Percentiles rank a stretch among this genome's conserved stretches.
Evolutionary conservation across 2,113 vertebrate species (phyloP).

Genomic region (Daboia siamensis): DNA sequence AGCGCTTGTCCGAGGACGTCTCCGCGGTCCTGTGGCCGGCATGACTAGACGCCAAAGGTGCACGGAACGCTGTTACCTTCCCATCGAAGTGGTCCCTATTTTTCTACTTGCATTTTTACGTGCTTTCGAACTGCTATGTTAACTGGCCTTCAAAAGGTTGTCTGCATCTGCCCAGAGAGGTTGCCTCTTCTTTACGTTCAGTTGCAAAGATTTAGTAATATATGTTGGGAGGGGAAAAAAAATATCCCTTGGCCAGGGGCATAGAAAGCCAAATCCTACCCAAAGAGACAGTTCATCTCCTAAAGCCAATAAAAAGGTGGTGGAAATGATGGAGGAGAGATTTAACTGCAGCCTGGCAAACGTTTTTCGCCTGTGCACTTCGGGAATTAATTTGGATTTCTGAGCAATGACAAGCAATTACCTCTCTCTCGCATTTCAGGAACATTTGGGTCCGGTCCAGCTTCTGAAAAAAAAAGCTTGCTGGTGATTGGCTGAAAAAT

Average conservation of each 20-base stretch:
- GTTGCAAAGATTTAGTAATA: not conserved
- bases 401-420: constrained; percentile 68
- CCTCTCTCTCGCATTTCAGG: constrained; percentile 70
- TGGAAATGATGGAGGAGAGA: not conserved
- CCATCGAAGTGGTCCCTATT: no score
- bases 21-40: no score
- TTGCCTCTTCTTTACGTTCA: not conserved
- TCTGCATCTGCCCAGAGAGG: not conserved
- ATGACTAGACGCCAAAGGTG: no score
- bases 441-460: constrained; percentile 67
- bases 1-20: no score
- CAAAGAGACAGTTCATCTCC: not conserved
- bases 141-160: not conserved
- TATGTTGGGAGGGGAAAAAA: not conserved
- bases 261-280: not conserved
- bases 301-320: not conserved
- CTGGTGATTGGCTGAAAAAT: constrained; percentile 6
- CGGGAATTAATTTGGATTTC: constrained; percentile 64
- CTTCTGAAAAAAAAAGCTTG: constrained; percentile 45
- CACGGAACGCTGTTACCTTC: no score
- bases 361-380: constrained; percentile 55
- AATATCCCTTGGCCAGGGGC: not conserved
- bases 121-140: no score
- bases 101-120: no score
- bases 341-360: constrained; percentile 10